Conservation (phyloP, 2,888 invertebrate species). For the Agrochola lota region DNA sequence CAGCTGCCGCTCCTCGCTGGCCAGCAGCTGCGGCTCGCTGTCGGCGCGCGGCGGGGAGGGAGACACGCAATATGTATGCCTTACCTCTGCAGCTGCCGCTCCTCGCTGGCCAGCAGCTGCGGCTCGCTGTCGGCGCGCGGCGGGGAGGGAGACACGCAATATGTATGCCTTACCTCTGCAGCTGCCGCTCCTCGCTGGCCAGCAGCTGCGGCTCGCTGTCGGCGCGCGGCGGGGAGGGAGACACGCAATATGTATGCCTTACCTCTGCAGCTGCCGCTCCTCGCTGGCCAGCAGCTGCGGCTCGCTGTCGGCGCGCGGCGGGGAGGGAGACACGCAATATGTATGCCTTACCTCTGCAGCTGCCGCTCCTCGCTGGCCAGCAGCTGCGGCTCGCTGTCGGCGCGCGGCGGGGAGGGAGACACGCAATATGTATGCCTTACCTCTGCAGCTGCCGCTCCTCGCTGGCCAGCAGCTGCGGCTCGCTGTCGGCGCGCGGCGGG, state of each 20-base stretch:
- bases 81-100: constrained; percentile 96
- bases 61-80: constrained; percentile 70
- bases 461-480: constrained; percentile 89
- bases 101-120: constrained; percentile 92
- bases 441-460: constrained; percentile 96
- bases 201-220: constrained; percentile 82
- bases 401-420: constrained; percentile 91
- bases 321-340: constrained; percentile 87
- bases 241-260: constrained; percentile 71
- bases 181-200: constrained; percentile 94
- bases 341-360: constrained; percentile 94
- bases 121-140: constrained; percentile 88
- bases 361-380: constrained; percentile 94
- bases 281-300: constrained; percentile 91
- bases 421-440: constrained; percentile 88
- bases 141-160: constrained; percentile 90
- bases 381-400: constrained; percentile 78
- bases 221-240: constrained; percentile 91
- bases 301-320: constrained; percentile 90
- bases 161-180: constrained; percentile 94
- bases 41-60: constrained; percentile 91
- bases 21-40: constrained; percentile 84
- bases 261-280: constrained; percentile 97
- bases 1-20: constrained; percentile 95
- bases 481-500: constrained; percentile 91